Evolutionary conservation across 2,888 invertebrate species (phyloP).

Genomic region (Lagria hirta): DNA sequence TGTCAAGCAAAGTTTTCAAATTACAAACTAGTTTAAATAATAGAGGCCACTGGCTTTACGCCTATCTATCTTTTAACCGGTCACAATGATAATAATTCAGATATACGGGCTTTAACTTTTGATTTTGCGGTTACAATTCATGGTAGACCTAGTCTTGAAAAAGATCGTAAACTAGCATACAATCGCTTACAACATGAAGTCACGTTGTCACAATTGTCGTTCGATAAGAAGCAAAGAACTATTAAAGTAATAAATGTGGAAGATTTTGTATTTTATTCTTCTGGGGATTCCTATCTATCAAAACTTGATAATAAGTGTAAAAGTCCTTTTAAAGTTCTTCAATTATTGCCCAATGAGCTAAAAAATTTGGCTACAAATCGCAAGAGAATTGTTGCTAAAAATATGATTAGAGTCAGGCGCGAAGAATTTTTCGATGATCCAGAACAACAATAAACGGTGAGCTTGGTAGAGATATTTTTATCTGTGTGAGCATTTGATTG

Average conservation of each 20-base stretch:
- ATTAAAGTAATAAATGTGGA: slow-evolving; percentile 22
- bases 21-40: slow-evolving; percentile 21
- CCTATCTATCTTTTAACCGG: slow-evolving; percentile 24
- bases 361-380: slow-evolving; percentile 7
- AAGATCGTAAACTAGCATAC: slow-evolving; percentile 26
- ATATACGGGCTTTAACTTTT: slow-evolving; percentile 16
- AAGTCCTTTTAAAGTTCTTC: slow-evolving; percentile 20
- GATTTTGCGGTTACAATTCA: slow-evolving; percentile 7
- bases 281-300: slow-evolving; percentile 23
- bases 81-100: slow-evolving; percentile 8
- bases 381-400: slow-evolving; percentile 1
- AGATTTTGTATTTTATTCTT: slow-evolving; percentile 28
- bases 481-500: not conserved
- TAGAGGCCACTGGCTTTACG: slow-evolving; percentile 24
- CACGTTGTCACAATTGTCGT: slow-evolving; percentile 13
- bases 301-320: slow-evolving; percentile 26
- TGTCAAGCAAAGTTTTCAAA: slow-evolving; percentile 22
- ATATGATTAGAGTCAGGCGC: slow-evolving; percentile 1
- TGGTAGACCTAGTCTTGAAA: slow-evolving; percentile 13
- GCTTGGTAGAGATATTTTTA: not conserved
- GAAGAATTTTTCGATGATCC: not conserved
- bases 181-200: slow-evolving; percentile 18
- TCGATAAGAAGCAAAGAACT: slow-evolving; percentile 21
- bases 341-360: slow-evolving; percentile 4
- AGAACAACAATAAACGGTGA: not conserved